Evolutionary conservation across 1,140 invertebrate genomes (phyloP), one percentile per base, ranked within the genome.

Genomic region (Eulimnadia texana): DNA sequence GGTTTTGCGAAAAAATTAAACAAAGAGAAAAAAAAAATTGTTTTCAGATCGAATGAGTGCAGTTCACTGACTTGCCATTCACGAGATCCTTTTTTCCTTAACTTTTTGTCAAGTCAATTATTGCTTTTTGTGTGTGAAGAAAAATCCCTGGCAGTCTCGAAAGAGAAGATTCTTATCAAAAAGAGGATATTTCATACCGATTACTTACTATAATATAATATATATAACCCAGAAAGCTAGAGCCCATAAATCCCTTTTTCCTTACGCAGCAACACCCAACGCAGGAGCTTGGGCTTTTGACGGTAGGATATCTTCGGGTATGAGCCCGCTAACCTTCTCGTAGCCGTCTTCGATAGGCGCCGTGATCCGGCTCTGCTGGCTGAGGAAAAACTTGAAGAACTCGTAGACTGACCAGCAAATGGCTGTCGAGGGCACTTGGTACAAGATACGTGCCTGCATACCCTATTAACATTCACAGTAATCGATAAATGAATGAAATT

Each of bases 321-420:
- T 57, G 25, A 29, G 13, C 3, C 28, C 33, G 28, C 33, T 33
- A 2, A n/a, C 11, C n/a, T 57, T 57, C 13, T 57, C 55, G 2
- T 57, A 57, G 20, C 27, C 33, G 25, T 29, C 55, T 27, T 42
- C 33, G 6, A 16, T 9, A 9, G 33, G 16, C 16, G 33, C 6
- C 33, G 6, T 9, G 29, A 2, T 57, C 25, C 27, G 24, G 11
- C 25, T 33, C 16, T 61, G 29, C 53, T 52, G 51, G 55, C 64
- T 60, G 6, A 70, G 61, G n/a, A 74, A 68, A 66, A 74, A 82
- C 70, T 86, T 86, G 71, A 86, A 85, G 63, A 82, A 78, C 71
- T 90, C 88, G 76, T 86, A 99, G 65, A 95, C 93, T 54, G 91
- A 92, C 96, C 96, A 99, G 70, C 93, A 95, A 67, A 99, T 95